These are phyloP conservation scores for Pelecanus crispus DNA, from an alignment of 2,113 vertebrate genomes.

Conservation along the genomic window DNA sequence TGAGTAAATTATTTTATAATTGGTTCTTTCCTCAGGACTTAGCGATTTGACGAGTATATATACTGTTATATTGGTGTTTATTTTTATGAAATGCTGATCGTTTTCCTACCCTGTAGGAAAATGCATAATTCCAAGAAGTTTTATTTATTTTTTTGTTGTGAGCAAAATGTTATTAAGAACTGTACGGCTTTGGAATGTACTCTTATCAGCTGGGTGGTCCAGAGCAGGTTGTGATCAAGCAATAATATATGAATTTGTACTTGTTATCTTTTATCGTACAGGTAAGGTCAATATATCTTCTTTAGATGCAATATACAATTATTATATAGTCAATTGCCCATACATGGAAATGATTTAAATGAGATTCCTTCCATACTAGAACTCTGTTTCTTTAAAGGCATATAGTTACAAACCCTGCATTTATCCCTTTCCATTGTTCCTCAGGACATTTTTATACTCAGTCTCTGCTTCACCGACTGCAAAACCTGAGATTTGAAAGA, in stretches of 20 bases:
- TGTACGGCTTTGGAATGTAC: not conserved
- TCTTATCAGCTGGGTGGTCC: not conserved
- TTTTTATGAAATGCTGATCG: not conserved
- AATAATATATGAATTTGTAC: not conserved
- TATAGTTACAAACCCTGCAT: not conserved
- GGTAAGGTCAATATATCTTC: not conserved
- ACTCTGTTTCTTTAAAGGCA: not conserved
- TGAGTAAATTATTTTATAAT: not conserved
- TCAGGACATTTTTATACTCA: not conserved
- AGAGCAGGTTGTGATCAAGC: not conserved
- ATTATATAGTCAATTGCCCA: not conserved
- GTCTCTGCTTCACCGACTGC: not conserved
- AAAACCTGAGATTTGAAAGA: not conserved
- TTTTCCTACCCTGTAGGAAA: not conserved
- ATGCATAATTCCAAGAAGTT: not conserved
- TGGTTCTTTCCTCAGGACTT: not conserved
- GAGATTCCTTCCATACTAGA: not conserved
- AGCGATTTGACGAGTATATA: not conserved
- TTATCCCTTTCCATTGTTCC: constrained; percentile 2
- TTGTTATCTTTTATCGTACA: not conserved
- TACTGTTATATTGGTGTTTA: not conserved
- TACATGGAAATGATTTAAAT: not conserved
- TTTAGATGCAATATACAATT: not conserved
- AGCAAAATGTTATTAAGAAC: not conserved
- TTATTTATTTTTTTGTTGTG: not conserved